These are phyloP conservation scores for Spongia lamella DNA, from an alignment of 37 sponge, comb jelly and placozoan genomes.

Conservation along the genomic window DNA sequence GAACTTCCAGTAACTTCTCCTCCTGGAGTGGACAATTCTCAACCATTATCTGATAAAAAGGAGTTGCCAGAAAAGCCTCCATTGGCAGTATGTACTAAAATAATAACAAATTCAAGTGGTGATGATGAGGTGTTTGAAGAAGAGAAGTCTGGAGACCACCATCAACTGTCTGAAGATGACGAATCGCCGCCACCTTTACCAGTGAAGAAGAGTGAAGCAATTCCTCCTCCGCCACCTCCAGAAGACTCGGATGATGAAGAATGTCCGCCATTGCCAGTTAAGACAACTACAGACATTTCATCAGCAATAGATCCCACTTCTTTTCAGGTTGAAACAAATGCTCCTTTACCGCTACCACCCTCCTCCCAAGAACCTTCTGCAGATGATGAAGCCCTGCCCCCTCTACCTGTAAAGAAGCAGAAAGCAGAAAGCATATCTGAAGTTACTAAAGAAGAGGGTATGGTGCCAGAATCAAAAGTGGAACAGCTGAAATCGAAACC, in stretches of 20 bases:
- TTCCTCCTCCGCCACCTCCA: neutral
- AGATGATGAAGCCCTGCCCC: neutral
- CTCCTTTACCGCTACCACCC: neutral
- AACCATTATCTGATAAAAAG: too few relatives aligned
- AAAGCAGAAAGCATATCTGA: neutral
- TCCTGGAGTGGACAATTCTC: too few relatives aligned
- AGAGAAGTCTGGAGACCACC: neutral
- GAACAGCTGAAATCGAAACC: too few relatives aligned
- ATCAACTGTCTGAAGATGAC: too few relatives aligned
- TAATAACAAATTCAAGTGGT: too few relatives aligned
- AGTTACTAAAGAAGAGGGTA: neutral
- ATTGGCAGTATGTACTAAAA: too few relatives aligned
- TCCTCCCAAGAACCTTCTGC: neutral
- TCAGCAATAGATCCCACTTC: neutral
- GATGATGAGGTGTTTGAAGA: neutral
- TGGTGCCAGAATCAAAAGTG: neutral
- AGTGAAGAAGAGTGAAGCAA: neutral
- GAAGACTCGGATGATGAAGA: neutral
- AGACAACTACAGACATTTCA: neutral
- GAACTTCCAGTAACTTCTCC: too few relatives aligned
- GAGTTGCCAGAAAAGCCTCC: too few relatives aligned
- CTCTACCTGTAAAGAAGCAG: neutral
- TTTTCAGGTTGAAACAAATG: neutral
- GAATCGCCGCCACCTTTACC: constrained; percentile 8
- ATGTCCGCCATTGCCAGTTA: too few relatives aligned